Conservation (phyloP, 2,888 invertebrate species). For the Aspidapion aeneum region DNA sequence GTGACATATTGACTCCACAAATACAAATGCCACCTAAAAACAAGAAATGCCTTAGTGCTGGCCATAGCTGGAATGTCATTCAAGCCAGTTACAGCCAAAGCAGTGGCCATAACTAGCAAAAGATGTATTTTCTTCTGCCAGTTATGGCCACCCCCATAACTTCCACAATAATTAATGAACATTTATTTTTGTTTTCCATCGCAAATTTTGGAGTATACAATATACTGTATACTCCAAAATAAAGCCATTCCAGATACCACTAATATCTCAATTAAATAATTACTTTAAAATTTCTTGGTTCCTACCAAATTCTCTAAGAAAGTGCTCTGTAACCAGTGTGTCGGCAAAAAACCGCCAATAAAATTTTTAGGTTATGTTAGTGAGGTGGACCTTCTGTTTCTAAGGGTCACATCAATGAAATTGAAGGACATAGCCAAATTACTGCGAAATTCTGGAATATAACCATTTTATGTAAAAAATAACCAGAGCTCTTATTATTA, state of each 20-base stretch:
- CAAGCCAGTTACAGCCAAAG: background rate
- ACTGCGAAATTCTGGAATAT: too few species aligned
- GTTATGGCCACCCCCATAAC: background rate
- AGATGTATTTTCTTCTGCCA: background rate
- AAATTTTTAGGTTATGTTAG: background rate
- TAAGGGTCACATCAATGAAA: too few species aligned
- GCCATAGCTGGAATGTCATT: background rate
- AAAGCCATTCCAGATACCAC: background rate
- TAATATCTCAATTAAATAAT: background rate
- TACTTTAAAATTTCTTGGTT: background rate
- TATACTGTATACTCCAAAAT: background rate
- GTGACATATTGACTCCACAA: background rate
- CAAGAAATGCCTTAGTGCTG: background rate
- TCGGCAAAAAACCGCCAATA: background rate
- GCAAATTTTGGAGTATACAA: background rate
- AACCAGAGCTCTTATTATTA: too few species aligned
- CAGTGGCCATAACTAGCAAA: constrained; percentile 22
- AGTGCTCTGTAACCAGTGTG: background rate
- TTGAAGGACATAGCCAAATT: too few species aligned
- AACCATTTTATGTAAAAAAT: too few species aligned
- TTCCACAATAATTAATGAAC: background rate
- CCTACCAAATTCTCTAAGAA: background rate
- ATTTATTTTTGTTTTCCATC: background rate
- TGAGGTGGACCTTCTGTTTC: too few species aligned
- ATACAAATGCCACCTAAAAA: background rate